Base-by-base conservation (phyloP, 1,140 invertebrate genomes). In the Leptopilina clavipes region DNA sequence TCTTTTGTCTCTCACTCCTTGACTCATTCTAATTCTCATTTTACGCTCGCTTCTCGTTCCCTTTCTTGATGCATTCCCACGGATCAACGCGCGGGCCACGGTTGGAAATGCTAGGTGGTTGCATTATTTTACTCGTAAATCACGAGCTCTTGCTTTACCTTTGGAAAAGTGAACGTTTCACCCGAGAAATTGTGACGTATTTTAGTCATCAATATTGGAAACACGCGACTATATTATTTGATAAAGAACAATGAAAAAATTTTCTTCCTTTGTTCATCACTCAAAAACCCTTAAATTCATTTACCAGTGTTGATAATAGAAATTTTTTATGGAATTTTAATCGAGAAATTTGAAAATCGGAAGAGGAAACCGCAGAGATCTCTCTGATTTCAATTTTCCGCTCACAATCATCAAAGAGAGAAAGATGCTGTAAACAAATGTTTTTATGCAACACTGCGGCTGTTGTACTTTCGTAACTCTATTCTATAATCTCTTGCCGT, bases 61-160 rank as follows among this genome's bases (percentile, higher is more conserved):
- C 59, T 40, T 40, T 65, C 75, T 77, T 78, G 59, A 74, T 82
- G 71, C 74, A 44, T 87, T 87, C 86, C 83, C 86, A 86, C 82
- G 86, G 86, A 71, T 73, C 54, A 70, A 40, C 48, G 56, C 48
- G 56, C 31, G 83, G 43, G 31, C 65, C 14, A 48, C 18, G 25
- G 70, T 54, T 80, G 76, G 56, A 85, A 85, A 82, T 81, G 75
- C 72, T 72, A 74, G 48, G 71, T 75, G 71, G 70, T 76, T 65
- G 59, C 73, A 54, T 79, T 72, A 70, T 72, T 77, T 71, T 48
- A 17, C 54, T 70, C 54, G 76, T 81, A 83, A 84, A 82, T 76
- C 73, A 70, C 75, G 14, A 77, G 59, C 54, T 37, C 65, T 19
- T 44, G 56, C 77, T 78, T 79, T 79, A 31, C 72, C 72, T 76